phyloP scores from a whole-genome alignment of 2,797 vertebrate genomes.

The Fringilla coelebs region DNA sequence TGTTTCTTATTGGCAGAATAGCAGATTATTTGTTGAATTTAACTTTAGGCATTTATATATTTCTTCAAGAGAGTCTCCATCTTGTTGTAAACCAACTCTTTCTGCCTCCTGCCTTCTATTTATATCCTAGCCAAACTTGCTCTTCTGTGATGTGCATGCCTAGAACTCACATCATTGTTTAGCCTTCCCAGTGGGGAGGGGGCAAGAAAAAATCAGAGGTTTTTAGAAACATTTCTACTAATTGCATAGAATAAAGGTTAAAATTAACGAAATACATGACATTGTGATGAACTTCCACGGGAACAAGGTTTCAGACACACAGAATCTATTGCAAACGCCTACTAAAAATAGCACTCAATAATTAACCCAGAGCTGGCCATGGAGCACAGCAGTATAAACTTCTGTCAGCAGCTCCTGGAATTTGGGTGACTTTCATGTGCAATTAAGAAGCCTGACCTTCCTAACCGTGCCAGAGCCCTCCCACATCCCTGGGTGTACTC shows the following conservation, averaged over 20 bases:
- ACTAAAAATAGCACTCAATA: conserved; percentile 1
- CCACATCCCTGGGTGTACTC: rapidly evolving
- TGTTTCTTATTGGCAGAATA: neutral
- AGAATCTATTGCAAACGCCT: neutral
- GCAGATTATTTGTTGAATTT: neutral
- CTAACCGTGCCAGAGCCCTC: neutral
- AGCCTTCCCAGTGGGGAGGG: neutral
- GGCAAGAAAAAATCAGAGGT: neutral
- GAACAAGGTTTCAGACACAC: neutral
- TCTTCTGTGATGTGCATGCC: neutral
- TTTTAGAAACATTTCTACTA: neutral
- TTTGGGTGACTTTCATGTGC: neutral
- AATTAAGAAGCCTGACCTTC: neutral
- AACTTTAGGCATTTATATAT: neutral
- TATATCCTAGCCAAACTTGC: neutral
- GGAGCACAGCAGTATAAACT: neutral
- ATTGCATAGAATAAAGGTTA: neutral
- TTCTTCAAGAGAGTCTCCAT: neutral
- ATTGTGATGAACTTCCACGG: neutral
- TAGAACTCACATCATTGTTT: neutral
- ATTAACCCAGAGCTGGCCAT: neutral
- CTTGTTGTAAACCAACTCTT: neutral
- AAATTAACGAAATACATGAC: neutral
- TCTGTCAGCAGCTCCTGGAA: neutral
- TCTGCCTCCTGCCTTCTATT: neutral